These are phyloP conservation scores for Podarcis lilfordi DNA, from an alignment of 2,797 vertebrate genomes.

Conservation along the genomic window DNA sequence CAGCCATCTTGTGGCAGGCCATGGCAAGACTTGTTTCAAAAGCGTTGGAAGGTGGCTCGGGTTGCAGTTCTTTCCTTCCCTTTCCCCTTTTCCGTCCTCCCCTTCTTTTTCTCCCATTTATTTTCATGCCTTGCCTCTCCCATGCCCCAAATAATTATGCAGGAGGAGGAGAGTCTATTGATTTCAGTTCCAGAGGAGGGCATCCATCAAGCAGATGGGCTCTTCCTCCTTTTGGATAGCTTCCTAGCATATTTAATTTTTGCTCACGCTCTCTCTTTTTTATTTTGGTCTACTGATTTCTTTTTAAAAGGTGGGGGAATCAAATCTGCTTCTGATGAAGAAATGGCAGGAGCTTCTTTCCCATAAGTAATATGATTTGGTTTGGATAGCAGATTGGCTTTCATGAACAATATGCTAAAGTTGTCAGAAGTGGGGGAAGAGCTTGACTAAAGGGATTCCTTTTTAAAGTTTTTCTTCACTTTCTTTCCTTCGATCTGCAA, in stretches of 20 bases:
- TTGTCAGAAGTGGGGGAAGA: slow-evolving; percentile 51
- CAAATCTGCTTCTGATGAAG: slow-evolving; percentile 50
- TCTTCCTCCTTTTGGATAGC: slow-evolving; percentile 52
- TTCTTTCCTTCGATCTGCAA: slow-evolving; percentile 51
- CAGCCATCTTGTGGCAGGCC: slow-evolving; percentile 26
- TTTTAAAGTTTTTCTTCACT: slow-evolving; percentile 52
- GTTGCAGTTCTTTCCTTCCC: background rate
- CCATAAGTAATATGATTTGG: slow-evolving; percentile 42
- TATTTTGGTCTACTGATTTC: background rate
- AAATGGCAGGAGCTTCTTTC: slow-evolving; percentile 48
- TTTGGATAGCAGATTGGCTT: slow-evolving; percentile 45
- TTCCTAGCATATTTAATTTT: slow-evolving; percentile 59
- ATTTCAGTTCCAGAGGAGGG: slow-evolving; percentile 63
- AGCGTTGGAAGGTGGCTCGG: slow-evolving; percentile 27
- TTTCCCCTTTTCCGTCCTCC: background rate
- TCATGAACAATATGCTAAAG: slow-evolving; percentile 53
- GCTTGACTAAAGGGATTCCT: slow-evolving; percentile 49
- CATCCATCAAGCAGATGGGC: slow-evolving; percentile 68
- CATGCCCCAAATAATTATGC: slow-evolving; percentile 54
- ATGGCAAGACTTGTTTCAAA: slow-evolving; percentile 50
- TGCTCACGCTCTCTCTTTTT: slow-evolving; percentile 36
- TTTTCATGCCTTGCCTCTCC: slow-evolving; percentile 40
- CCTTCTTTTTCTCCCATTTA: slow-evolving; percentile 12
- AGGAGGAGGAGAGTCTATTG: slow-evolving; percentile 52
- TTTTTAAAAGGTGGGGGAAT: slow-evolving; percentile 10